Conservation (phyloP, 2,888 invertebrate genomes). For the Clitarchus hookeri region DNA sequence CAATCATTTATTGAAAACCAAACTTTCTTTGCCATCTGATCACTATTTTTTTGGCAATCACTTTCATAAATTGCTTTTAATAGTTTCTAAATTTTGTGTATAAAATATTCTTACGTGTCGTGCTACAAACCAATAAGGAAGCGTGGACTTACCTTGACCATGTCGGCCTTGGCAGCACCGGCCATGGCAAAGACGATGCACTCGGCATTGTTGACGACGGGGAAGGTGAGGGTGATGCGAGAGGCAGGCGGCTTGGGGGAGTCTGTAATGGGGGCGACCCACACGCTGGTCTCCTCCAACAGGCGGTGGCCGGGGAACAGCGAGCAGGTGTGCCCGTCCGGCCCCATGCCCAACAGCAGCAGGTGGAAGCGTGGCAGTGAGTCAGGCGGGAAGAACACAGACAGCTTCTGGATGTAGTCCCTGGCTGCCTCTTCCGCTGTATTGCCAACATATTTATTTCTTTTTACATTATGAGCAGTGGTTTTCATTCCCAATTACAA, state of each 20-base stretch:
- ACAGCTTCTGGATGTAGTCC: constrained; percentile 73
- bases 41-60: no score
- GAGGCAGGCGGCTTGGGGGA: constrained; percentile 95
- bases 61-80: no score
- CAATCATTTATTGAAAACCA: no score
- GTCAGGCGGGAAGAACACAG: constrained; percentile 63
- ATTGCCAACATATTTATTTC: constrained; percentile 32
- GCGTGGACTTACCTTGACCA: constrained; percentile 70
- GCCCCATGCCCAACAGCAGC: constrained; percentile 93
- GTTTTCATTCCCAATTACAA: not conserved
- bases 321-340: constrained; percentile 98
- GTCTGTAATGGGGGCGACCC: constrained; percentile 85
- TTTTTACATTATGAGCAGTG: not conserved
- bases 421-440: constrained; percentile 75
- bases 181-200: constrained; percentile 82
- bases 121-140: no score
- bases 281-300: constrained; percentile 64
- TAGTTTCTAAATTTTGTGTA: no score
- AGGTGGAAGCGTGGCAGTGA: constrained; percentile 78
- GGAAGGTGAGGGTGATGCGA: constrained; percentile 89
- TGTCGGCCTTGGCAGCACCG: constrained; percentile 86
- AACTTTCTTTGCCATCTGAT: no score
- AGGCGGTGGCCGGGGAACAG: constrained; percentile 84
- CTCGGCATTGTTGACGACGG: constrained; percentile 84
- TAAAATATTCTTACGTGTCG: not conserved